Evolutionary conservation across 2,888 invertebrate species (phyloP), one percentile per base, ranked within the genome.

Genomic region (Muschampia plurimacula): DNA sequence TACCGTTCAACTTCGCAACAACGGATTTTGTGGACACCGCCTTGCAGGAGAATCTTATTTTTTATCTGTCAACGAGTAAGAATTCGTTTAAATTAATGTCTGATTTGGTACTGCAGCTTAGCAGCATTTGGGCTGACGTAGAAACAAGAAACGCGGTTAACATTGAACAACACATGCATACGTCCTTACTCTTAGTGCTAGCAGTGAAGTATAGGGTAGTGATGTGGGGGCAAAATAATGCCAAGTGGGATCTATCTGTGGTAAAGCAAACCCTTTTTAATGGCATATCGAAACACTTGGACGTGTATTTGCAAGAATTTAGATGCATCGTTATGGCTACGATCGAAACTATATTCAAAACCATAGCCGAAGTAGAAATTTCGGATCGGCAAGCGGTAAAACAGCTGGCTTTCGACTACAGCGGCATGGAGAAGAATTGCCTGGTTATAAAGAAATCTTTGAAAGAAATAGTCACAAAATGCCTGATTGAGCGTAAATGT

Each of bases 291-390:
- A 91, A 95, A 74, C 97, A 98, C 88, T 89, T 98, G 68, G 96
- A 97, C 80, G 95, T 96, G 0, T 87, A 96, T 0, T 92, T 96
- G 41, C 88, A 92, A 41, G 91, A 95, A 59, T 92, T 97, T 13
- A 89, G 97, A 74, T 95, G 95, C 46, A 91, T 97, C 7, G 98
- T 98, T 0, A 97, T 97, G 97, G 95, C 96, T 39, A 95, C 96
- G 0, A 95, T 96, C 0, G 97, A 97, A 82, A 89, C 96, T 3
- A 82, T 96, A 4, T 86, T 96, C 5, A 95, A 95, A 78, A 92
- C 94, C 55, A 82, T 97, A 84, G 74, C 88, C 89, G 78, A 92
- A 87, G 77, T 86, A 74, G 90, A 89, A 74, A 89, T 88, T 81
- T 72, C 79, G 0, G 88, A 90, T 1, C 88, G 89, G 52, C 89